These are phyloP conservation scores for Pyrrhosoma nymphula DNA, from an alignment of 2,888 invertebrate genomes.

Conservation along the genomic window DNA sequence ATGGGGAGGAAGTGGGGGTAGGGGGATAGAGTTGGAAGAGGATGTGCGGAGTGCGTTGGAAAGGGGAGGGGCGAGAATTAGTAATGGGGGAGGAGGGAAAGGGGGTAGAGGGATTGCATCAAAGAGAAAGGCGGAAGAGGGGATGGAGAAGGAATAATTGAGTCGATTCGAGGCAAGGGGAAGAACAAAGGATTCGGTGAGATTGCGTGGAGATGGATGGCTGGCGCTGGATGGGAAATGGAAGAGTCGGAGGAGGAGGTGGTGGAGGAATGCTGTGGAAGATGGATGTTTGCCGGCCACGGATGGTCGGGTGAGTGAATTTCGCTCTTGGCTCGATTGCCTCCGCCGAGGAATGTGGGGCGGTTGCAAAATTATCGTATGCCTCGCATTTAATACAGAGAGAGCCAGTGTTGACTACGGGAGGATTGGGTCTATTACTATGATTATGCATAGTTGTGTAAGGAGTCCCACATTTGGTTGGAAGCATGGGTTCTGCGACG, in stretches of 20 bases:
- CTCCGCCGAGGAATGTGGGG: background rate
- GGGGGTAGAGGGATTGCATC: background rate
- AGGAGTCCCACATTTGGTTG: too few relatives aligned
- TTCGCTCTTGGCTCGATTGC: background rate
- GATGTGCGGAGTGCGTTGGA: background rate
- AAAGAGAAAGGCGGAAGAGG: background rate
- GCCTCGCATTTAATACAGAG: background rate
- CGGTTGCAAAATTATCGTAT: background rate
- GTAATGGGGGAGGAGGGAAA: too few relatives aligned
- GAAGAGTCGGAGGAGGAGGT: background rate
- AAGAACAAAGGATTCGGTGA: background rate
- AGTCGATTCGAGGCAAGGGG: background rate
- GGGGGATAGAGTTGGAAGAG: background rate
- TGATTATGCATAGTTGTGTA: too few relatives aligned
- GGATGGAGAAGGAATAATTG: conserved; percentile 1
- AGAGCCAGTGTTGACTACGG: background rate
- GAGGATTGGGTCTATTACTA: background rate
- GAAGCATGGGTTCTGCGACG: too few relatives aligned
- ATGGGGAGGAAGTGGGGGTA: too few relatives aligned
- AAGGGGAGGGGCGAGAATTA: background rate
- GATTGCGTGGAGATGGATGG: background rate
- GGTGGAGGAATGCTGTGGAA: background rate
- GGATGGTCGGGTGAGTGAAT: background rate
- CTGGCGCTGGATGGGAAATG: background rate
- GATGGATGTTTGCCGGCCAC: background rate